phyloP scores from a whole-genome alignment of 2,888 invertebrate genomes.

The Amphipoea lucens region DNA sequence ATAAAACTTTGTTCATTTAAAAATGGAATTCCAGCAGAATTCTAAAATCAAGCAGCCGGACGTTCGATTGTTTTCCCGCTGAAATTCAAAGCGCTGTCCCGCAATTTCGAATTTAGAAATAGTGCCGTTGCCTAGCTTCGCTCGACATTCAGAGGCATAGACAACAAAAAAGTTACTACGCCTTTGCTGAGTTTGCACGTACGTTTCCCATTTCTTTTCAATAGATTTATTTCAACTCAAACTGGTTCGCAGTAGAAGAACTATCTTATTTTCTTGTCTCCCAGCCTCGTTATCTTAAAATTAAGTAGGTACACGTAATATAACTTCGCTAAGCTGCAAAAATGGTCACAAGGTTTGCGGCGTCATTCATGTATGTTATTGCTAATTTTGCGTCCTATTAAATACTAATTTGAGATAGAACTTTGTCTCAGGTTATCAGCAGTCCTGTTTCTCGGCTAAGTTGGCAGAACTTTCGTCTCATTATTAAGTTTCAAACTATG shows the following conservation, averaged over 20 bases:
- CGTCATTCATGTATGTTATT: constrained; percentile 42
- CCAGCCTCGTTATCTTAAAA: constrained; percentile 41
- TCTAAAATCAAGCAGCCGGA: constrained; percentile 14
- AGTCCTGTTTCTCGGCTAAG: constrained; percentile 5
- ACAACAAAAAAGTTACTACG: constrained; percentile 32
- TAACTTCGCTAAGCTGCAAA: constrained; percentile 36
- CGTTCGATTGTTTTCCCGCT: constrained; percentile 41
- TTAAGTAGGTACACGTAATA: constrained; percentile 18
- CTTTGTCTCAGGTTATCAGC: constrained; percentile 10
- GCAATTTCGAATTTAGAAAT: constrained; percentile 54
- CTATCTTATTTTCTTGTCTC: constrained; percentile 4
- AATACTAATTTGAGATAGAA: constrained; percentile 19
- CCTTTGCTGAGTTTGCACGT: constrained; percentile 25
- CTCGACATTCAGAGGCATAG: constrained; percentile 8
- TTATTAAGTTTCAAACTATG: constrained; percentile 52
- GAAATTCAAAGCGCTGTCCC: constrained; percentile 13
- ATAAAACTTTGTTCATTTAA: constrained; percentile 5
- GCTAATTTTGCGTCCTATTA: constrained; percentile 43
- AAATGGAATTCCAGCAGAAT: constrained; percentile 12
- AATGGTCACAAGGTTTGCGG: constrained; percentile 48
- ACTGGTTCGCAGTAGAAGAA: constrained; percentile 30
- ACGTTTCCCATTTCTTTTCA: constrained; percentile 21
- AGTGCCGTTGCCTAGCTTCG: constrained; percentile 15
- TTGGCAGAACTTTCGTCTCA: constrained; percentile 40
- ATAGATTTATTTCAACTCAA: constrained; percentile 18